Percentiles rank a stretch among this genome's conserved stretches.
Evolutionary conservation across 2,113 vertebrate species (phyloP).

Genomic region (Pachyramphus minor): DNA sequence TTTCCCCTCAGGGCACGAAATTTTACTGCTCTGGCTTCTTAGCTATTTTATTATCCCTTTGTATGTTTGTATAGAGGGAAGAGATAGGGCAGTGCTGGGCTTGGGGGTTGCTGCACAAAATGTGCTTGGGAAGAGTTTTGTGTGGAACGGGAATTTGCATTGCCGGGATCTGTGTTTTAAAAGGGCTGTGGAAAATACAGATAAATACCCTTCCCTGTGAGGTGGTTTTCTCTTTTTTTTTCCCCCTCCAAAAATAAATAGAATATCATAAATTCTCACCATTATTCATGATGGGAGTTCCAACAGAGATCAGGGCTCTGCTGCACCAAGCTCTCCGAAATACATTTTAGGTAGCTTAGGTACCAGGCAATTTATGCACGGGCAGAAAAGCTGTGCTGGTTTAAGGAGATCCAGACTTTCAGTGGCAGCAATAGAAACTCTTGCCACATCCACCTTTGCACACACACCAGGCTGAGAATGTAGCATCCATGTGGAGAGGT

Average conservation of each 20-base stretch:
- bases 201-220: not conserved
- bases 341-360: constrained; percentile 31
- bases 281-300: not conserved
- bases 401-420: not conserved
- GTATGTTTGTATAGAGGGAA: constrained; percentile 52
- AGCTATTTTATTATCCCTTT: constrained; percentile 63
- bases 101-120: not conserved
- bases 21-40: constrained; percentile 55
- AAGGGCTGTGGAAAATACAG: not conserved
- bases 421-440: not conserved
- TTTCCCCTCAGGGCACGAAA: constrained; percentile 28
- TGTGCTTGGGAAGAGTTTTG: not conserved
- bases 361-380: not conserved
- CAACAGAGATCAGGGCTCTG: not conserved
- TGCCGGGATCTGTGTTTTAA: not conserved
- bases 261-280: not conserved
- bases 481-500: rapidly evolving
- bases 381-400: not conserved
- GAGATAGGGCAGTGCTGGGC: constrained; percentile 4
- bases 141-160: not conserved
- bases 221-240: not conserved
- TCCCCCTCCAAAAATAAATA: not conserved
- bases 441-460: not conserved
- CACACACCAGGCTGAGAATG: not conserved
- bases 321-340: constrained; percentile 1